Conservation (phyloP, 2,797 vertebrate species). For the Poeciliopsis presidionis region DNA sequence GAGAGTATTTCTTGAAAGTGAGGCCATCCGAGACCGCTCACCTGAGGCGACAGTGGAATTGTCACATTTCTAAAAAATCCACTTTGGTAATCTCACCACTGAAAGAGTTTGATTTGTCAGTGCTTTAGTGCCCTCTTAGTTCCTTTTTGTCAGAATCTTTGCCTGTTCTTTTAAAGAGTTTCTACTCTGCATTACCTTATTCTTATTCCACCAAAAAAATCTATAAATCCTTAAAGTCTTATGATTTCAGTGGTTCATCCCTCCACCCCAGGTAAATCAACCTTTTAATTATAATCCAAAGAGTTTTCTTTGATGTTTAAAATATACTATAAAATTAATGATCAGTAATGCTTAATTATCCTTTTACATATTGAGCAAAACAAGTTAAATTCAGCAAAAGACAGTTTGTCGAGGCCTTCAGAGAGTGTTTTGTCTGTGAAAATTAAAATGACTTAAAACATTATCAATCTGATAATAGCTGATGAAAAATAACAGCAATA, state of each 20-base stretch:
- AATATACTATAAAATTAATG: neutral
- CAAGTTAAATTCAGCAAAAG: neutral
- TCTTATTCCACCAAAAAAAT: neutral
- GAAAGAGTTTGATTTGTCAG: constrained; percentile 15
- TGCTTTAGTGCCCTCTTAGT: constrained; percentile 28
- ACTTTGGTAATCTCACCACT: constrained; percentile 35
- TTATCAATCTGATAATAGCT: neutral
- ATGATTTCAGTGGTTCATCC: constrained; percentile 1
- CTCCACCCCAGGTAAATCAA: constrained; percentile 2
- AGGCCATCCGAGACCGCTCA: constrained; percentile 31
- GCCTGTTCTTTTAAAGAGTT: constrained; percentile 9
- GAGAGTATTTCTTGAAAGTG: constrained; percentile 4
- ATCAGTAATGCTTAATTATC: neutral
- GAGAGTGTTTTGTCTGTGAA: neutral
- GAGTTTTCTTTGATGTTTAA: neutral
- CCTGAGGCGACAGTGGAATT: constrained; percentile 61
- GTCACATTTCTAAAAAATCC: constrained; percentile 52
- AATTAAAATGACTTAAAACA: neutral
- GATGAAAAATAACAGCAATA: neutral
- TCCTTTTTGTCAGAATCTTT: constrained; percentile 29
- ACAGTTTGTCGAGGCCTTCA: neutral
- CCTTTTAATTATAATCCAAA: neutral
- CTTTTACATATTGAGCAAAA: neutral
- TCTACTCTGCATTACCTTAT: neutral
- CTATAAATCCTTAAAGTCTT: neutral